A percentile compares a stretch with the other conserved stretches of the same genome.
These are phyloP conservation scores for Leptodactylus fallax DNA, from an alignment of 2,797 vertebrate genomes.

Conservation along the genomic window DNA sequence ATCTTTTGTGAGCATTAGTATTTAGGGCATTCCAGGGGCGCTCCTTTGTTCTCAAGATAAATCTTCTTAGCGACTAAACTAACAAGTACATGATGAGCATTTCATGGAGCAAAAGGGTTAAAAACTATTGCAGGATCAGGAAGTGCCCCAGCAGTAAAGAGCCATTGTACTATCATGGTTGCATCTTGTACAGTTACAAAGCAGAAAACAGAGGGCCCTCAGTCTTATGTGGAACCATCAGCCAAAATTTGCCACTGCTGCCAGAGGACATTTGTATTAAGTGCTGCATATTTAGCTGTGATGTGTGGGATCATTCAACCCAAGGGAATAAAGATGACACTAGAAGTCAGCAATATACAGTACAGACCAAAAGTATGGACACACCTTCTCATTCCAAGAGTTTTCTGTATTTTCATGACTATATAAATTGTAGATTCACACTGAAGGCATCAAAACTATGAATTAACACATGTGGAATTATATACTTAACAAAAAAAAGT, in stretches of 20 bases:
- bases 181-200: not conserved
- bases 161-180: not conserved
- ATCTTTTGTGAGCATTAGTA: too few relatives aligned
- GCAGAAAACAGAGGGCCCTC: constrained; percentile 18
- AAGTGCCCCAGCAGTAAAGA: not conserved
- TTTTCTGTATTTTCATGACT: too few relatives aligned
- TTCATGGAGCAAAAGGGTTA: not conserved
- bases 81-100: not conserved
- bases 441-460: too few relatives aligned
- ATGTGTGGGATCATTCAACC: not conserved
- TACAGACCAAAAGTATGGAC: too few relatives aligned
- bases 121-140: not conserved
- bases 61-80: not conserved
- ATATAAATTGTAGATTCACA: too few relatives aligned
- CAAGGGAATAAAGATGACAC: not conserved
- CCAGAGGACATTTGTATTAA: not conserved
- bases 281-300: not conserved
- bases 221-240: not conserved
- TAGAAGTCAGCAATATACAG: not conserved
- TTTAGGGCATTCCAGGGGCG: too few relatives aligned
- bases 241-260: not conserved
- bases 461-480: too few relatives aligned
- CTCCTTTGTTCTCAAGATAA: too few relatives aligned
- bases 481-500: too few relatives aligned
- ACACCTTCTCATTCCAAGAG: too few relatives aligned